Conservation (phyloP, 2,888 invertebrate species). For the Heliconius erato region DNA sequence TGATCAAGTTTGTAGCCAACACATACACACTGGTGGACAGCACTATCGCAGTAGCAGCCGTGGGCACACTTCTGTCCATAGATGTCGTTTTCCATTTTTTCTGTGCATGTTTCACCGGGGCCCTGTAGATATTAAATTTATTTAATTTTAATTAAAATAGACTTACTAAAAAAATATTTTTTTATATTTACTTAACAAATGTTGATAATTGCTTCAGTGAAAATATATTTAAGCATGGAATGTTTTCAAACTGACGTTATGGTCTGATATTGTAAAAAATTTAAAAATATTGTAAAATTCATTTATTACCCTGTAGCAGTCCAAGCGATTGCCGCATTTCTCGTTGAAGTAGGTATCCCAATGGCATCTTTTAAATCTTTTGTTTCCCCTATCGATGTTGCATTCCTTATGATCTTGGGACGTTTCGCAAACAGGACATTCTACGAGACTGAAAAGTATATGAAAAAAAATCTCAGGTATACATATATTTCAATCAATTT, state of each 20-base stretch:
- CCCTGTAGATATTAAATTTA: conserved; percentile 59
- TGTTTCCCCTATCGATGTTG: conserved; percentile 63
- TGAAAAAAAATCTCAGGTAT: conserved; percentile 22
- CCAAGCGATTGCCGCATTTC: conserved; percentile 71
- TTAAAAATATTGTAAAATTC: too few species aligned
- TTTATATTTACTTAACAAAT: not conserved
- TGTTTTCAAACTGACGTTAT: not conserved
- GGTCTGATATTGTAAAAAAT: too few species aligned
- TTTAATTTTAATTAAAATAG: too few species aligned
- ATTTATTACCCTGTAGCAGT: conserved; percentile 76
- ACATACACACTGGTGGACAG: conserved; percentile 69
- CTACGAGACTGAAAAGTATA: conserved; percentile 62
- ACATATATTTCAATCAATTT: not conserved
- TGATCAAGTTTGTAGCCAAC: conserved; percentile 63
- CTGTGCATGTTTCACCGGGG: conserved; percentile 75
- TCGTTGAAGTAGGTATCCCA: conserved; percentile 73
- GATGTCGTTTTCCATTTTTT: conserved; percentile 68
- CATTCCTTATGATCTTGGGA: conserved; percentile 67
- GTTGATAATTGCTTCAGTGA: not conserved
- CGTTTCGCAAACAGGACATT: conserved; percentile 75
- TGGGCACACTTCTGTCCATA: conserved; percentile 74
- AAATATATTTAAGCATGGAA: not conserved
- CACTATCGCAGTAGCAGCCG: conserved; percentile 71
- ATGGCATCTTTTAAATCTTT: conserved; percentile 70
- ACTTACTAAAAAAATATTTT: too few species aligned